phyloP scores from a whole-genome alignment of 2,888 invertebrate species.

The Branchinecta sandiegonensis region DNA sequence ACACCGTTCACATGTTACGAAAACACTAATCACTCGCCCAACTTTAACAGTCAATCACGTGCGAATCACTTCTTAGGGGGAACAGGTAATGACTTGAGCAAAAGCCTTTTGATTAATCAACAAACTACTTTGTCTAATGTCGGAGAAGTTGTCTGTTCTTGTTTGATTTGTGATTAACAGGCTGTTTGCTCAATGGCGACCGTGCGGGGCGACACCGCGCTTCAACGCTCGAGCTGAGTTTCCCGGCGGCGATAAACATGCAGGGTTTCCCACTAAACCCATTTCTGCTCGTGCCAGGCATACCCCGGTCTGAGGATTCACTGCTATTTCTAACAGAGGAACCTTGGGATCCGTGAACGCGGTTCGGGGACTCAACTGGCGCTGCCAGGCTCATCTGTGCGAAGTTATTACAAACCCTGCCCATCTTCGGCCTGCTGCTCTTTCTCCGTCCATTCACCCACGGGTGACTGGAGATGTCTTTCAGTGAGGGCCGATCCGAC shows the following conservation, averaged over 20 bases:
- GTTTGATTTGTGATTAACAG: background rate
- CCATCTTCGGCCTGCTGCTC: background rate
- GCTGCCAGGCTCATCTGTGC: background rate
- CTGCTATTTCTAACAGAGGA: slow-evolving; percentile 9
- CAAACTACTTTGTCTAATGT: background rate
- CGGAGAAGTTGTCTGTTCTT: background rate
- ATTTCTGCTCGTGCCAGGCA: background rate
- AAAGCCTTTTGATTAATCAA: background rate
- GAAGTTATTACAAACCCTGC: background rate
- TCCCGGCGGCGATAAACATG: background rate
- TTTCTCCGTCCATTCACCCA: slow-evolving; percentile 33
- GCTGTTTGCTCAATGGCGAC: slow-evolving; percentile 11
- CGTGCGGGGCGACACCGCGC: background rate
- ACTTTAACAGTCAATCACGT: too few species aligned
- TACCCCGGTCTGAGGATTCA: background rate
- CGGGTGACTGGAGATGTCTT: slow-evolving; percentile 40
- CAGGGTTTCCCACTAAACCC: background rate
- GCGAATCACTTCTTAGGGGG: too few species aligned
- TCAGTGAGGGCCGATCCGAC: slow-evolving; percentile 37
- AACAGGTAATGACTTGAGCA: slow-evolving; percentile 5
- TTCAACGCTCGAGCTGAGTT: background rate
- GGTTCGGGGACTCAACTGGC: background rate
- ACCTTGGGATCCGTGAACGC: slow-evolving; percentile 9
- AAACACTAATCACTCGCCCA: too few species aligned
- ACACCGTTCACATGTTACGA: too few species aligned